Evolutionary conservation across 2,113 vertebrate species (phyloP).

Genomic region (Delphinus delphis): DNA sequence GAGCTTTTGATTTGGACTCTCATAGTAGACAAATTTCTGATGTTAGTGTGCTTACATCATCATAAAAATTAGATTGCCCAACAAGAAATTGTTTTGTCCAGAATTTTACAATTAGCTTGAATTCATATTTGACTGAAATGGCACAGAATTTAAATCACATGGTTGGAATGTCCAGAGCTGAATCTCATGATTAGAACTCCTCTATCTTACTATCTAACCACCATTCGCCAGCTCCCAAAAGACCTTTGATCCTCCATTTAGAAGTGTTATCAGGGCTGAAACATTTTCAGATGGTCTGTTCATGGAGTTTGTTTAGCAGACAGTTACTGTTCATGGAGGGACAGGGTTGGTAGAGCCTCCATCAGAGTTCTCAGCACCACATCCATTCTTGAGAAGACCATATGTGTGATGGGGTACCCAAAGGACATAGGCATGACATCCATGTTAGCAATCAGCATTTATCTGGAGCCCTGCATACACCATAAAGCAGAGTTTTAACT

Average conservation of each 20-base stretch:
- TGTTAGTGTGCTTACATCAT: neutral
- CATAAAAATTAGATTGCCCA: neutral
- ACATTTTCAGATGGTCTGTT: slow-evolving; percentile 21
- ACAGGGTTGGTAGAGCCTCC: slow-evolving; percentile 24
- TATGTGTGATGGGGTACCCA: neutral
- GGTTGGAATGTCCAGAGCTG: slow-evolving; percentile 52
- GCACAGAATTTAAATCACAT: slow-evolving; percentile 50
- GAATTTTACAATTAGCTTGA: slow-evolving; percentile 58
- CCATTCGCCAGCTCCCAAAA: slow-evolving; percentile 55
- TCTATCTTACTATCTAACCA: slow-evolving; percentile 50
- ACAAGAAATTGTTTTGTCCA: slow-evolving; percentile 61
- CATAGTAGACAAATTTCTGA: neutral
- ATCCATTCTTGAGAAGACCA: slow-evolving; percentile 54
- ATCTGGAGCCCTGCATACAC: slow-evolving; percentile 54
- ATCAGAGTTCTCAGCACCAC: slow-evolving; percentile 49
- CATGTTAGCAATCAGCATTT: slow-evolving; percentile 60
- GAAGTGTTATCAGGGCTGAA: neutral
- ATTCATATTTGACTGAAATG: slow-evolving; percentile 60
- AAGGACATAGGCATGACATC: slow-evolving; percentile 36
- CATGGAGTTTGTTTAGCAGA: slow-evolving; percentile 57
- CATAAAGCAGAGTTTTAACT: slow-evolving; percentile 74
- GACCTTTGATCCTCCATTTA: slow-evolving; percentile 53
- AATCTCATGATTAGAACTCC: slow-evolving; percentile 42
- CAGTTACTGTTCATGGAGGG: slow-evolving; percentile 39
- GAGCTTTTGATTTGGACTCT: neutral